phyloP scores from a whole-genome alignment of 1,140 invertebrate genomes.

The Tetragonula clypearis region DNA sequence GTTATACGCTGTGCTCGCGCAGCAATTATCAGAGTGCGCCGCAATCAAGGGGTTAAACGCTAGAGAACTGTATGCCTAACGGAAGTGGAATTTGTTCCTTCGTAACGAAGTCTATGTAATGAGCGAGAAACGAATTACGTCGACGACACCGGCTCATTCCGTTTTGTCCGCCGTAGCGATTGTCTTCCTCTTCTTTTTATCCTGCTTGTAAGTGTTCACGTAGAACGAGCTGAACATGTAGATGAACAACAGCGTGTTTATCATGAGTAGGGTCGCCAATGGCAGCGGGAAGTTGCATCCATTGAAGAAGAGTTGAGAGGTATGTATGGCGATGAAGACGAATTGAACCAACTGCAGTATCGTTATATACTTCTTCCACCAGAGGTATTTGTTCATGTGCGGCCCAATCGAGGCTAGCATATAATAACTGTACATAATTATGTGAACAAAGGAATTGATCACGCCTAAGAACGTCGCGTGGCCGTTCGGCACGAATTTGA shows the following conservation, averaged over 20 bases:
- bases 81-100: neutral
- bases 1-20: too few species aligned
- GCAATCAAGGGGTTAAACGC: too few species aligned
- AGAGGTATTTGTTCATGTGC: conserved; percentile 89
- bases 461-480: conserved; percentile 90
- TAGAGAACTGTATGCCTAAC: neutral
- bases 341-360: conserved; percentile 94
- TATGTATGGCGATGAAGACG: conserved; percentile 88
- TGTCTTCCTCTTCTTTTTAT: conserved; percentile 44
- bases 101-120: too few species aligned
- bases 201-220: conserved; percentile 85
- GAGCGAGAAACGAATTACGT: neutral
- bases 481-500: conserved; percentile 90
- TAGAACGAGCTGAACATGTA: conserved; percentile 94
- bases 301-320: conserved; percentile 84
- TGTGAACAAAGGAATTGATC: conserved; percentile 94
- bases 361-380: conserved; percentile 97
- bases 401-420: conserved; percentile 91
- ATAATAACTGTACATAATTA: conserved; percentile 94
- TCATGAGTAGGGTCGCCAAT: conserved; percentile 86
- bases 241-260: conserved; percentile 91
- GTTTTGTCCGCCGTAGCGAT: neutral
- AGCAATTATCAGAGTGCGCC: too few species aligned
- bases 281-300: conserved; percentile 87
- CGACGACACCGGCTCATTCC: neutral